Conservation (phyloP, 2,113 vertebrate species). For the Thermophis baileyi region DNA sequence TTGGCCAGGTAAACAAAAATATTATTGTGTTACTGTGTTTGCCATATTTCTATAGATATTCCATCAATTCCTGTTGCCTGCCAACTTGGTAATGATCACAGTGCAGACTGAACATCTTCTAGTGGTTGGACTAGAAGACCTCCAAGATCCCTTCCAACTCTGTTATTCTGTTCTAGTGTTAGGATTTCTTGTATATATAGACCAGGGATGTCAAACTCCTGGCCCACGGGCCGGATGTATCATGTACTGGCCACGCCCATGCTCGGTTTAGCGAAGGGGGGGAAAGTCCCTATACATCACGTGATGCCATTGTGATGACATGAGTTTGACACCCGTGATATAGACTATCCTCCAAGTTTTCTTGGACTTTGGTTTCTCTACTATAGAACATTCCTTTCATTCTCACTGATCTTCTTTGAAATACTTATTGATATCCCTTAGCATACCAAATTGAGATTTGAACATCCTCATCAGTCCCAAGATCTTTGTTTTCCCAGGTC, state of each 20-base stretch:
- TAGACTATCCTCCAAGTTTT: background rate
- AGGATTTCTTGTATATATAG: background rate
- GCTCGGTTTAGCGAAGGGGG: too few species aligned
- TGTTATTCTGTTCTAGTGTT: background rate
- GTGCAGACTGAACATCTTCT: background rate
- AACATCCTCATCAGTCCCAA: background rate
- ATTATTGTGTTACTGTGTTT: background rate
- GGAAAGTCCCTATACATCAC: too few species aligned
- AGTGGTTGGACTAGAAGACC: too few species aligned
- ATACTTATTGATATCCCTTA: background rate
- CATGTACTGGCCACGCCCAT: too few species aligned
- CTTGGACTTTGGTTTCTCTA: background rate
- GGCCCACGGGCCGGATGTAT: too few species aligned
- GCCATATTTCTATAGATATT: background rate
- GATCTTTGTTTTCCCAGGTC: background rate
- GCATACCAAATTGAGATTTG: background rate
- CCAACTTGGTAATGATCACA: background rate
- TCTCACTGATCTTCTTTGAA: background rate
- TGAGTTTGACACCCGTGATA: background rate
- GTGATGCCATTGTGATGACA: too few species aligned
- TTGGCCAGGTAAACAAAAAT: constrained; percentile 82
- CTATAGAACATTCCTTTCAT: background rate
- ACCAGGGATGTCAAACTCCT: background rate
- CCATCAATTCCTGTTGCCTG: background rate
- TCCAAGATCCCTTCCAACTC: too few species aligned